Base-by-base conservation (phyloP, 2,888 invertebrate species). In the Troilus luridus region DNA sequence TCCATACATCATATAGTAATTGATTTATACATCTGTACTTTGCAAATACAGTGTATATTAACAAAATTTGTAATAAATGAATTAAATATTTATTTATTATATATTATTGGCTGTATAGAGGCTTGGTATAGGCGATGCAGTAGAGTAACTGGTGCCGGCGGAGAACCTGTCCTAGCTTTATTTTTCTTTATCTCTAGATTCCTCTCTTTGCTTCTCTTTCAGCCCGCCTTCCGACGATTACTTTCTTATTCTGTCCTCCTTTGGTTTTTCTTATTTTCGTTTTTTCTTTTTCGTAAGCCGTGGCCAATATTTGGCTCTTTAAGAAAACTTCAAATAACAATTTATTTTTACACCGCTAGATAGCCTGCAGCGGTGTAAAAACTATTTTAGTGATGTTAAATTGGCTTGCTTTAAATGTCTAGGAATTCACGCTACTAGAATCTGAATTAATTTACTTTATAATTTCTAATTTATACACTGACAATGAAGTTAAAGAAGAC, bases 91-190 rank as follows among this genome's bases (percentile, higher is more conserved):
- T 77, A 77, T 77, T 67, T 77, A 77, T 77, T 27, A 41, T 27
- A 41, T 77, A 77, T 77, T 77, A 77, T 77, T 77, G 72, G 72
- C 27, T 1, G 72, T 77, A 77, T 17, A 77, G 72, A 8, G 17
- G 72, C 8, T 24, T 5, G 9, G 27, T 77, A 41, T 41, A 77
- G 72, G 12, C 14, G 72, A 77, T 77, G 72, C 72, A 41, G 72
- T 77, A 77, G 72, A 77, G 72, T 2, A 77, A 77, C 72, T 77
- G 72, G 72, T 77, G 27, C 27, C 72, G 27, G 41, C 0, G 41
- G 72, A 77, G 72, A 77, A 77, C 72, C 72, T 77, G 72, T 77
- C 72, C 72, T 77, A 77, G 72, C 72, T 85, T 85, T 85, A 85
- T 85, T 85, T 85, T 85, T 85, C 85, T 58, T 85, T 85, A 77